Percentiles rank a stretch among this genome's conserved stretches.
phyloP scores from a whole-genome alignment of 2,113 vertebrate genomes.

The Rhinoderma darwinii region DNA sequence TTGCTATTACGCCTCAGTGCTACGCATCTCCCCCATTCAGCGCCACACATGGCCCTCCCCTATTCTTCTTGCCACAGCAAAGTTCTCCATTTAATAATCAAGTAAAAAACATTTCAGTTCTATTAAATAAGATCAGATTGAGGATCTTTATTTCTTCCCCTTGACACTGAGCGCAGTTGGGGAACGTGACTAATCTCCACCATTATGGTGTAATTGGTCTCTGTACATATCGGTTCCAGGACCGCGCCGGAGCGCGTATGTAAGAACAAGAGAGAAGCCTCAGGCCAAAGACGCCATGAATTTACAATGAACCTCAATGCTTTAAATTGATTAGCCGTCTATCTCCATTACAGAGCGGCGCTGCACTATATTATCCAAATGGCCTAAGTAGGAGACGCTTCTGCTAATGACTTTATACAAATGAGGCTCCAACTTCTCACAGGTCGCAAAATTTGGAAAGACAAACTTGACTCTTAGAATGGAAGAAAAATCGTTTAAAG shows the following conservation, averaged over 20 bases:
- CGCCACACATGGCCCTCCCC: not conserved
- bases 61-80: not conserved
- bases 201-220: slow-evolving; percentile 73
- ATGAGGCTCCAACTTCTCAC: not conserved
- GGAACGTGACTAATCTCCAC: slow-evolving; percentile 70
- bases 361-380: slow-evolving; percentile 39
- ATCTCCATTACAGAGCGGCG: slow-evolving; percentile 37
- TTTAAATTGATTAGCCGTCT: slow-evolving; percentile 34
- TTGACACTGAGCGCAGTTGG: slow-evolving; percentile 61
- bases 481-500: not conserved
- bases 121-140: slow-evolving; percentile 63
- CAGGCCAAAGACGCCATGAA: slow-evolving; percentile 36
- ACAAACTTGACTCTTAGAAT: not conserved
- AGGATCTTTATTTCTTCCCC: slow-evolving; percentile 15
- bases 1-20: too few species aligned
- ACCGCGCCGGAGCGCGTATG: slow-evolving; percentile 63
- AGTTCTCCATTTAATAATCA: not conserved
- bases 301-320: slow-evolving; percentile 44
- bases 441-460: slow-evolving; percentile 12
- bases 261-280: slow-evolving; percentile 61
- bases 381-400: slow-evolving; percentile 16
- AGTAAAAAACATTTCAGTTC: slow-evolving; percentile 42
- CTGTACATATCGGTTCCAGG: slow-evolving; percentile 69
- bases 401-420: slow-evolving; percentile 29
- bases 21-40: not conserved